Percentiles rank a stretch among this genome's conserved stretches.
These are phyloP conservation scores for Euschistus heros DNA, from an alignment of 1,140 invertebrate genomes.

Conservation along the genomic window DNA sequence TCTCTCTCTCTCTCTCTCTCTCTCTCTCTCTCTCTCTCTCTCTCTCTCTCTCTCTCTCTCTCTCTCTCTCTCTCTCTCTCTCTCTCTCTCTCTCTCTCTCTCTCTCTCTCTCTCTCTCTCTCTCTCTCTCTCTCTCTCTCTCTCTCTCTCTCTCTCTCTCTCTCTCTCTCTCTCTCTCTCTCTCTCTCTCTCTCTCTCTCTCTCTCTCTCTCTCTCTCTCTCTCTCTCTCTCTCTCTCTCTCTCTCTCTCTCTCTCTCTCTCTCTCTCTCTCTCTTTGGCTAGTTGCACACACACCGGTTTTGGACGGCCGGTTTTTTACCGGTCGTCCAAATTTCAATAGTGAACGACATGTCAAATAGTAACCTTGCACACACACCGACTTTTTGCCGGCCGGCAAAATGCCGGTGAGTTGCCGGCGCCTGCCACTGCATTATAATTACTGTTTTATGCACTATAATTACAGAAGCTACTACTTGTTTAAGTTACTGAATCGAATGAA, in stretches of 20 bases:
- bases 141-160: conserved; percentile 20
- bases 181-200: conserved; percentile 22
- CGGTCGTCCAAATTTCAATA: no score
- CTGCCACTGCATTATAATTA: no score
- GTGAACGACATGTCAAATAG: no score
- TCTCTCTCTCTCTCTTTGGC: conserved; percentile 20
- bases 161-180: conserved; percentile 22
- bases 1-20: no score
- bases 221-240: conserved; percentile 22
- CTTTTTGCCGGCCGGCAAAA: no score
- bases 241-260: conserved; percentile 22
- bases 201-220: conserved; percentile 22
- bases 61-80: conserved; percentile 22
- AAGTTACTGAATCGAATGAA: no score
- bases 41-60: conserved; percentile 22
- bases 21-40: conserved; percentile 2
- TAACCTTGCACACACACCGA: no score
- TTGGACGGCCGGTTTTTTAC: no score
- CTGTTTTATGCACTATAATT: no score
- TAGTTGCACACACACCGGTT: no score
- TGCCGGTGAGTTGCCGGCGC: no score
- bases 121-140: conserved; percentile 18
- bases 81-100: conserved; percentile 22
- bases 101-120: conserved; percentile 21
- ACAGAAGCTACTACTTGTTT: no score